Conservation (phyloP, 2,113 vertebrate species). For the Nerophis lumbriciformis region DNA sequence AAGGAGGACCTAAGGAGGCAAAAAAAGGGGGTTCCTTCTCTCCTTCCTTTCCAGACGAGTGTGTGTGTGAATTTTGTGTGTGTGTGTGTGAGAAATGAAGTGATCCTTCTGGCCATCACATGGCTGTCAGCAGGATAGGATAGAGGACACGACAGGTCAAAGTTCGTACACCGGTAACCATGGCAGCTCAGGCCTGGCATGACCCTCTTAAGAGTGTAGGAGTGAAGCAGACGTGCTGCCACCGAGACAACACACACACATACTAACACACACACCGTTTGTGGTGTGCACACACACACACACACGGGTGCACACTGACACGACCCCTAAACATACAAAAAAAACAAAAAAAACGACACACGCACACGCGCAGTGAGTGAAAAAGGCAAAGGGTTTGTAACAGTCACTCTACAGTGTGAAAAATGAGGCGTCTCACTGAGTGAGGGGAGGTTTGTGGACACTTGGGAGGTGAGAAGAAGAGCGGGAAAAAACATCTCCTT, state of each 20-base stretch:
- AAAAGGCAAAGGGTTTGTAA: constrained; percentile 95
- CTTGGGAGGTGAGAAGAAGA: constrained; percentile 73
- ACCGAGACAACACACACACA: constrained; percentile 47
- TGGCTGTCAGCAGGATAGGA: constrained; percentile 71
- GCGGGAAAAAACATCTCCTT: constrained; percentile 65
- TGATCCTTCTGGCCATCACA: constrained; percentile 70
- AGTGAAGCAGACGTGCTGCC: constrained; percentile 64
- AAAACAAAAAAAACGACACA: constrained; percentile 20
- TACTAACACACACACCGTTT: constrained; percentile 3
- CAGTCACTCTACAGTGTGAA: constrained; percentile 94
- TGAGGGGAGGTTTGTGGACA: constrained; percentile 80
- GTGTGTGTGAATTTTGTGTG: constrained; percentile 31
- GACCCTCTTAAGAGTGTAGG: constrained; percentile 65
- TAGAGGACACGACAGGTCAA: constrained; percentile 64
- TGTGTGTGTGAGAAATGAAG: constrained; percentile 61
- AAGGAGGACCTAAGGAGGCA: constrained; percentile 57
- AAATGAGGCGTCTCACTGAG: constrained; percentile 85
- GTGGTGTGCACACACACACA: constrained; percentile 25
- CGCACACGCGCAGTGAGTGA: constrained; percentile 70
- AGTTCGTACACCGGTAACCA: constrained; percentile 67
- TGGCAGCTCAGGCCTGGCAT: constrained; percentile 62
- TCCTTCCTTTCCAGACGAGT: constrained; percentile 65
- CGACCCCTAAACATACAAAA: constrained; percentile 56
- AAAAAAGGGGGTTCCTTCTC: constrained; percentile 49
- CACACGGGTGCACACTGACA: constrained; percentile 55